Conservation (phyloP, 2,113 vertebrate species). For the Crotalus tigris region DNA sequence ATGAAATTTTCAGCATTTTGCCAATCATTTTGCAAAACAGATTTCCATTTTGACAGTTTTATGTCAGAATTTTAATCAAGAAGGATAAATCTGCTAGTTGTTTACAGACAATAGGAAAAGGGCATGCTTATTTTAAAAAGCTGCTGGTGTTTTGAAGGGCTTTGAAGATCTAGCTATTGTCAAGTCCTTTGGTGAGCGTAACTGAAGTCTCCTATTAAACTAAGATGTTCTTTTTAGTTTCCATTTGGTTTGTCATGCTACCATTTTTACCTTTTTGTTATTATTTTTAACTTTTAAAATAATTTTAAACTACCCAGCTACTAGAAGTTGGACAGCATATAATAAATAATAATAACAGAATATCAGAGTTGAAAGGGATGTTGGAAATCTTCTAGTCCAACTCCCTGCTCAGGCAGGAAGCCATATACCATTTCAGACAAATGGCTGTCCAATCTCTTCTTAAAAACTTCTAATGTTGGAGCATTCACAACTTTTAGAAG, state of each 20-base stretch:
- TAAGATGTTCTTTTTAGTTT: background rate
- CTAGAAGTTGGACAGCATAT: background rate
- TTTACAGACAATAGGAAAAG: background rate
- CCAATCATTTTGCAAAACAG: background rate
- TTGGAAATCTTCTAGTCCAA: too few species aligned
- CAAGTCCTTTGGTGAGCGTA: background rate
- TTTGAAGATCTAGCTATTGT: background rate
- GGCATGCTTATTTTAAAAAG: background rate
- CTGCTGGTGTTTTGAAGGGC: background rate
- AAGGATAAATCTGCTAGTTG: background rate
- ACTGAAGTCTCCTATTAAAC: background rate
- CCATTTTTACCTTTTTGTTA: background rate
- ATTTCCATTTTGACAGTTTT: background rate
- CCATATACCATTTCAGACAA: too few species aligned
- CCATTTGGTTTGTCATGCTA: background rate
- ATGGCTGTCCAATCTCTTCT: too few species aligned
- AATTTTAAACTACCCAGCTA: background rate
- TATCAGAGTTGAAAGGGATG: too few species aligned
- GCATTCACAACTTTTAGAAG: too few species aligned
- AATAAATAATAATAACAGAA: background rate
- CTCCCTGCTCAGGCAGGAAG: too few species aligned
- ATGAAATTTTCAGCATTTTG: background rate
- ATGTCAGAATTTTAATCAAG: background rate
- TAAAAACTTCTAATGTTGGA: too few species aligned
- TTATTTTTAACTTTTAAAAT: background rate